Percentiles rank a stretch among this genome's conserved stretches.
Conservation (phyloP, 1,140 invertebrate species). For the silkworm (Bombyx mori) region ASM3026992v2 NC_085128.1:6258501-6259000, state of each 20-base stretch:
- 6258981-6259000: slow-evolving; percentile 55
- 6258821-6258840: slow-evolving; percentile 58
- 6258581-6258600: slow-evolving; percentile 33
- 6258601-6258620: slow-evolving; percentile 30
- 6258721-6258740: slow-evolving; percentile 42
- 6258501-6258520: slow-evolving; percentile 32
- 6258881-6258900: slow-evolving; percentile 44
- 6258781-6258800: slow-evolving; percentile 19
- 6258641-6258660: slow-evolving; percentile 33
- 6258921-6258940: slow-evolving; percentile 33
- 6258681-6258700: slow-evolving; percentile 33
- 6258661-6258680: slow-evolving; percentile 26
- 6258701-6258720: slow-evolving; percentile 30
- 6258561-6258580: slow-evolving; percentile 38
- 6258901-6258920: slow-evolving; percentile 27
- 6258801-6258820: slow-evolving; percentile 49
- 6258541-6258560: slow-evolving; percentile 27
- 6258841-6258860: slow-evolving; percentile 35
- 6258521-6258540: slow-evolving; percentile 44
- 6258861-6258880: slow-evolving; percentile 35
- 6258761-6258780: slow-evolving; percentile 49
- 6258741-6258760: slow-evolving; percentile 39
- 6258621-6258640: slow-evolving; percentile 21
- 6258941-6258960: slow-evolving; percentile 38
- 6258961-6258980: slow-evolving; percentile 27